Conservation (phyloP, 1,140 invertebrate genomes). For the Paraescarpia echinospica region DNA sequence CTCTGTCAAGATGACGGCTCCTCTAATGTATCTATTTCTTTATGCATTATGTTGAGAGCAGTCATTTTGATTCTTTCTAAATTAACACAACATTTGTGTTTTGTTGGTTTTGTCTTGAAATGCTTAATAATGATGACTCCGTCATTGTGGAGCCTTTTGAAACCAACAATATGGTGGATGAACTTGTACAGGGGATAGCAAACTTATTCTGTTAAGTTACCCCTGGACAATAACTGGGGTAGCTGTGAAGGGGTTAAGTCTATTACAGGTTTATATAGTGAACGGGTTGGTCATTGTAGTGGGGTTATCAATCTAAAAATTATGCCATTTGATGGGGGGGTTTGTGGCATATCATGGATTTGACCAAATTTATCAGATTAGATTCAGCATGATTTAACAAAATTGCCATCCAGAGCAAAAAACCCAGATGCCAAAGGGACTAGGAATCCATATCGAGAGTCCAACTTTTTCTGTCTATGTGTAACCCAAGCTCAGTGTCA, state of each 20-base stretch:
- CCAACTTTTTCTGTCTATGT: neutral
- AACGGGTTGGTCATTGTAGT: neutral
- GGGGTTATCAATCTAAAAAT: neutral
- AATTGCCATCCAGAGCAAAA: too few relatives aligned
- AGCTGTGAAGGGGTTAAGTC: neutral
- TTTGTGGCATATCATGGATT: too few relatives aligned
- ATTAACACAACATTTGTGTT: neutral
- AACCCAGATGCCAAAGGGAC: too few relatives aligned
- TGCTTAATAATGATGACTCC: neutral
- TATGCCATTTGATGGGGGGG: neutral
- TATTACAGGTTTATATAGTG: neutral
- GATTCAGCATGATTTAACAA: too few relatives aligned
- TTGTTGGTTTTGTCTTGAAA: neutral
- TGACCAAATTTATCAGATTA: too few relatives aligned
- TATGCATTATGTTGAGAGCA: neutral
- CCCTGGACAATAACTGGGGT: neutral
- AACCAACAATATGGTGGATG: neutral
- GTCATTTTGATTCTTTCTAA: neutral
- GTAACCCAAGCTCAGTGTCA: neutral
- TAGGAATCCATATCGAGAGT: too few relatives aligned
- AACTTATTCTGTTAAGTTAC: neutral
- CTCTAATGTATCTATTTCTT: neutral
- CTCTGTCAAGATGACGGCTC: neutral
- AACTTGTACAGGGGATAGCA: neutral
- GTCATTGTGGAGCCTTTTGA: neutral